phyloP scores from a whole-genome alignment of 2,888 invertebrate genomes.

The Idaea dimidiata region DNA sequence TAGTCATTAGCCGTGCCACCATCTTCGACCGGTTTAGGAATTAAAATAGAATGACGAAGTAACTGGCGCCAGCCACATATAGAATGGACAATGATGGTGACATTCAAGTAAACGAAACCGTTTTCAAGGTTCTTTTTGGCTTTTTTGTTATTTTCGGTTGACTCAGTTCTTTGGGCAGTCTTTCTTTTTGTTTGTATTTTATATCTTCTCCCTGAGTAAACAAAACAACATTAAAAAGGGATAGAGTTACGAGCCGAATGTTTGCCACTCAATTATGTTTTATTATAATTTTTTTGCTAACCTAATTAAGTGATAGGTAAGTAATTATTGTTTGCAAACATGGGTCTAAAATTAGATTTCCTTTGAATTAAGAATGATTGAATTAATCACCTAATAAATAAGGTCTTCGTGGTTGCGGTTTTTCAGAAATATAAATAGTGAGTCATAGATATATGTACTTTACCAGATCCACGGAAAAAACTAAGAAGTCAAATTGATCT shows the following conservation, averaged over 20 bases:
- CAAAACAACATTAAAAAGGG: neutral
- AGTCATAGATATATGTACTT: slow-evolving; percentile 11
- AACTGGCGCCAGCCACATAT: slow-evolving; percentile 57
- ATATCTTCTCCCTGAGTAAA: neutral
- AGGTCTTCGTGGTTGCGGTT: slow-evolving; percentile 36
- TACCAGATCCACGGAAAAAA: slow-evolving; percentile 28
- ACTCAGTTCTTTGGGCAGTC: neutral
- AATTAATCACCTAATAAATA: slow-evolving; percentile 36
- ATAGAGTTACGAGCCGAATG: too few relatives aligned
- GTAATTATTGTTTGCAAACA: neutral
- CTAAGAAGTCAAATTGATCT: neutral
- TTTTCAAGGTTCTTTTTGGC: slow-evolving; percentile 1
- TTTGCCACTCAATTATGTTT: too few relatives aligned
- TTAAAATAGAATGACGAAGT: slow-evolving; percentile 57
- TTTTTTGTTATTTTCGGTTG: slow-evolving; percentile 3
- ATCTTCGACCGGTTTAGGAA: slow-evolving; percentile 57
- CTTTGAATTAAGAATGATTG: neutral
- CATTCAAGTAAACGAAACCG: neutral
- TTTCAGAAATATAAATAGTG: slow-evolving; percentile 21
- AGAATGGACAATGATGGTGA: slow-evolving; percentile 37
- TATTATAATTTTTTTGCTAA: too few relatives aligned
- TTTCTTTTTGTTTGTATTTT: neutral
- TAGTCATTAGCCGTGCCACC: slow-evolving; percentile 60
- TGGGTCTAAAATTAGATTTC: neutral
- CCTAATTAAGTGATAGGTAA: neutral